Base-by-base conservation (phyloP, 2,888 invertebrate genomes). In the Drosophila fulvimacula region DNA sequence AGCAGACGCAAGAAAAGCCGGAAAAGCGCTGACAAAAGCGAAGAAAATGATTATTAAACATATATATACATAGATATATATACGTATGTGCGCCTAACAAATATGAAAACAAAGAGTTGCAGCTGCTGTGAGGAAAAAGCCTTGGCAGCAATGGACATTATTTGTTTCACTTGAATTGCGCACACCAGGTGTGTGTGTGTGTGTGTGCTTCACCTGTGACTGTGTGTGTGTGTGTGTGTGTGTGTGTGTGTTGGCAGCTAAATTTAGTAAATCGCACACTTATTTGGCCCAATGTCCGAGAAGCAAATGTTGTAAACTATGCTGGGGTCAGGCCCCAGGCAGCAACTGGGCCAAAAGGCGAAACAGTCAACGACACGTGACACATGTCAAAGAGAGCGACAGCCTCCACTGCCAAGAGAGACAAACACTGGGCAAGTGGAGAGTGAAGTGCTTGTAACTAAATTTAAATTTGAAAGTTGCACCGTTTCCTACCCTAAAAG, bases 261-360 rank as follows among this genome's bases (percentile, higher is more conserved):
- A 75, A 89, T 73, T 78, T 89, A 83, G 83, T 89, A 89, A 83
- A 81, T 83, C 83, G 83, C 83, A 86, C 83, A 89, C 89, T 87
- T 87, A 83, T 89, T 73, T 87, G 86, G 83, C 89, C 89, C 83
- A 83, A 83, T 83, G 83, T 83, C 83, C 89, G 88, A 84, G 76
- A 66, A 67, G 74, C 66, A 89, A 88, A 64, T 61, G 59, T 67
- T 52, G 17, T 73, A 73, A 83, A 84, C 87, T 89, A 89, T 84
- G 89, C 89, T 89, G 83, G 83, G 89, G 83, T 84, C 89, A 84
- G 71, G 62, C 70, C 67, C 67, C 61, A 53, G 57, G 39, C 36
- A 27, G 19, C 64, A 85, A 89, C 69, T 85, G 76, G 85, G 89
- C 80, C 85, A 85, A 85, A 85, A 85, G 85, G 89, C 85, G 86